Conservation (phyloP, 2,797 vertebrate genomes). For the Rhinichthys osculus region DNA sequence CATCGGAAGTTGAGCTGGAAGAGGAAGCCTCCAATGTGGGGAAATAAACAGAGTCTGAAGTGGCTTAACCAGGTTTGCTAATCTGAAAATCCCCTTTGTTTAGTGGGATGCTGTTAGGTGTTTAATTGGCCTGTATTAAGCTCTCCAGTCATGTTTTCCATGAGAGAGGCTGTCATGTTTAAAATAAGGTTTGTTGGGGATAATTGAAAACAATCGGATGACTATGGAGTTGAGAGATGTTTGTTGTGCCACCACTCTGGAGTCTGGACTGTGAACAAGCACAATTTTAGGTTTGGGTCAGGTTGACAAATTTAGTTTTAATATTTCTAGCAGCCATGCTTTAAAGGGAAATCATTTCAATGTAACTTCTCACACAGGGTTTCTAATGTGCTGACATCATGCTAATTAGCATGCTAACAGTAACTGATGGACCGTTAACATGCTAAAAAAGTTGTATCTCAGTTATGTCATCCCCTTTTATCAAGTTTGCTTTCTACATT, state of each 20-base stretch:
- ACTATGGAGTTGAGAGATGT: not conserved
- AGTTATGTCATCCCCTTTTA: not conserved
- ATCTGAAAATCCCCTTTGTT: conserved; percentile 60
- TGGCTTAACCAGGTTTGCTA: conserved; percentile 54
- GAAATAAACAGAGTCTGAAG: conserved; percentile 64
- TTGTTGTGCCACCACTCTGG: not conserved
- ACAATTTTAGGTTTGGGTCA: not conserved
- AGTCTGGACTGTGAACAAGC: not conserved
- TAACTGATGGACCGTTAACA: not conserved
- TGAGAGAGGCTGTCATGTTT: conserved; percentile 35
- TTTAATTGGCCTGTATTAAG: conserved; percentile 55
- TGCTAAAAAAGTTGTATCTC: not conserved
- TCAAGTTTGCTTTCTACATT: too few species aligned
- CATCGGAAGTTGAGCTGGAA: conserved; percentile 58
- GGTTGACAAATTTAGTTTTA: not conserved
- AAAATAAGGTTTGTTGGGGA: conserved; percentile 16
- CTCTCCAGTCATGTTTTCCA: conserved; percentile 52
- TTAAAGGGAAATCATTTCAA: not conserved
- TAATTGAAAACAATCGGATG: conserved; percentile 23
- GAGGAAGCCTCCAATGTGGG: conserved; percentile 52
- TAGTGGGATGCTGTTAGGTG: conserved; percentile 50
- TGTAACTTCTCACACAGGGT: not conserved
- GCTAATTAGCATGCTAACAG: not conserved
- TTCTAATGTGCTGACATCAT: not conserved
- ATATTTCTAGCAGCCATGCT: not conserved